phyloP scores from a whole-genome alignment of 2,797 vertebrate genomes.

The Enteromius treurensis region DNA sequence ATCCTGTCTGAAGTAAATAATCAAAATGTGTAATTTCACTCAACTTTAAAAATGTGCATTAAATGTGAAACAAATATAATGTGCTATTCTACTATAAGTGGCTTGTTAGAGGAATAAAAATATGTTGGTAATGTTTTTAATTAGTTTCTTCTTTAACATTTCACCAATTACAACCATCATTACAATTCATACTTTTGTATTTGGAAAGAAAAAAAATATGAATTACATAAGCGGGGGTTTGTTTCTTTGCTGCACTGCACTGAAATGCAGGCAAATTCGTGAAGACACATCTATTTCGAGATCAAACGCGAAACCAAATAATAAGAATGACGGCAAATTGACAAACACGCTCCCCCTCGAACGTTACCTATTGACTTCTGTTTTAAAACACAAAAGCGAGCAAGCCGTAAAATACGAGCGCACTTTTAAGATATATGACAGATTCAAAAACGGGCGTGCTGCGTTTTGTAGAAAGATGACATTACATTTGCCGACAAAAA shows the following conservation, averaged over 20 bases:
- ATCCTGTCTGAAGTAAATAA: background rate
- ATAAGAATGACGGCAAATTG: conserved; percentile 56
- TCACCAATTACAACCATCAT: conserved; percentile 38
- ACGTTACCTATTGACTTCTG: conserved; percentile 77
- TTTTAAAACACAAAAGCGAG: conserved; percentile 75
- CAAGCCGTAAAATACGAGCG: conserved; percentile 50
- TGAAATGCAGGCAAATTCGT: conserved; percentile 65
- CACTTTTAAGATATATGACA: conserved; percentile 54
- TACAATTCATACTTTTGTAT: conserved; percentile 21
- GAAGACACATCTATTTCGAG: conserved; percentile 73
- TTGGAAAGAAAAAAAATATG: conserved; percentile 10
- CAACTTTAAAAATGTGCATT: background rate
- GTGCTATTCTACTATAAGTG: too few relatives aligned
- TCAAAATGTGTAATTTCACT: background rate
- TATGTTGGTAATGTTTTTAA: background rate
- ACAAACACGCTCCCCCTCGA: conserved; percentile 67
- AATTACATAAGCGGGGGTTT: conserved; percentile 45
- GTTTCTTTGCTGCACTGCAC: conserved; percentile 35
- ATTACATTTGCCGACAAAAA: conserved; percentile 43
- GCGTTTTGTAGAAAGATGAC: conserved; percentile 51
- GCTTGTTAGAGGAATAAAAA: background rate
- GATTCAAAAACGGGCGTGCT: conserved; percentile 50
- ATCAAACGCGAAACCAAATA: conserved; percentile 78
- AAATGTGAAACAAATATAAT: background rate
- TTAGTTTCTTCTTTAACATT: background rate